Base-by-base conservation (phyloP, 2,113 vertebrate species). In the Boulengerochromis microlepis region DNA sequence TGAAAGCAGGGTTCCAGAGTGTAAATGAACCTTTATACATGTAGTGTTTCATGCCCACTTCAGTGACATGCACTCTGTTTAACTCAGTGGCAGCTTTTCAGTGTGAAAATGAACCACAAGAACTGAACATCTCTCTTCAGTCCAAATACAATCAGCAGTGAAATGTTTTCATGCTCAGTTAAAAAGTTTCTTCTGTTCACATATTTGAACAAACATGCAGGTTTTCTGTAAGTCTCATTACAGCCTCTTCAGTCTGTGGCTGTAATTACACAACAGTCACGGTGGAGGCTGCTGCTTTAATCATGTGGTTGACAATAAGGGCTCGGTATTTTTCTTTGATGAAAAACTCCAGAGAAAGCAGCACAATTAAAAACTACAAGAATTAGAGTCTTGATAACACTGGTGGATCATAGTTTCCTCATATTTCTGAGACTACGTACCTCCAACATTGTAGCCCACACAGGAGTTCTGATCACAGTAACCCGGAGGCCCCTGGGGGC, bases 401-500 rank as follows among this genome's bases (percentile, higher is more conserved):
- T 4, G 4, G 5, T 40, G 35, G 35, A 15, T 40, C 35, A 71
- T 24, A 24, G 0, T 42, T 42, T 6, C 38, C 3, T 71, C n/a
- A 15, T 12, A 53, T 45, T 33, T 45, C n/a, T 12, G 19, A 57
- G 7, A 2, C 7, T 91, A 97, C 95, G 95, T 96, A 99, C 98
- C 98, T 97, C 97, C 98, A 18, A 97, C 96, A 3, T 98, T 98
- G 2, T 98, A 99, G 26, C 98, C 96, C 91, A 98, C 95, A 80
- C 98, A 99, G 7, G 98, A 97, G 82, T 98, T 98, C 0, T 98
- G 97, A 86, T 99, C 99, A 1, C 99, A 99, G 93, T 99, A 99
- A 2, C 99, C 98, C 0, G 98, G 98, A 0, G 97, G 97, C 2
- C 99, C 99, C 0, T 97, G 92, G 2, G 93, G 35, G 54, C 99